Conservation (phyloP, 2,888 invertebrate species). For the Eudasyphora cyanicolor region DNA sequence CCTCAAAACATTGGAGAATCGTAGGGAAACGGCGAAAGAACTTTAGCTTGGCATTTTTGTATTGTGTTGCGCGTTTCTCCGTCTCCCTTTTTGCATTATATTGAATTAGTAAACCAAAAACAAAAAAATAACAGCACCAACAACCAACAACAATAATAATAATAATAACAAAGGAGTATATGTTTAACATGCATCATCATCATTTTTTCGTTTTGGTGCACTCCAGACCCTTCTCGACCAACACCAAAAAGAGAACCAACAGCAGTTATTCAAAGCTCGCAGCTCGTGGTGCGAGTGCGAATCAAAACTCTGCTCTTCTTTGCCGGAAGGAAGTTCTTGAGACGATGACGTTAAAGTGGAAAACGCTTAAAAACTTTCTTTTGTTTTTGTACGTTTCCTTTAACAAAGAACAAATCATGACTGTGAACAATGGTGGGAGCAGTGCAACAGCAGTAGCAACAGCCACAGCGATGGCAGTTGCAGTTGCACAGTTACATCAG, state of each 20-base stretch:
- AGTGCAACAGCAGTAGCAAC: neutral
- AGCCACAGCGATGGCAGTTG: neutral
- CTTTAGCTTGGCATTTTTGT: slow-evolving; percentile 18
- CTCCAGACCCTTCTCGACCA: neutral
- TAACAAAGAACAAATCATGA: slow-evolving; percentile 16
- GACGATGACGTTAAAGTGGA: slow-evolving; percentile 63
- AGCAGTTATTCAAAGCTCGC: slow-evolving; percentile 20
- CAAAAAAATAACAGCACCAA: neutral
- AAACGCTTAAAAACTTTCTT: slow-evolving; percentile 59
- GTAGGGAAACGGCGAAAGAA: neutral
- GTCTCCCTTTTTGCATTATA: slow-evolving; percentile 18
- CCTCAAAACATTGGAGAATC: neutral
- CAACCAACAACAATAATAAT: slow-evolving; percentile 30
- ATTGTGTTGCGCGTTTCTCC: slow-evolving; percentile 3
- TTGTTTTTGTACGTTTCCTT: slow-evolving; percentile 38
- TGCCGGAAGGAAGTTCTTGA: slow-evolving; percentile 65
- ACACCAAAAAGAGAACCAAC: slow-evolving; percentile 6
- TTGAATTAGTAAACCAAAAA: slow-evolving; percentile 34
- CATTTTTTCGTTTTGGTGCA: neutral
- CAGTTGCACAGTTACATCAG: slow-evolving; percentile 1
- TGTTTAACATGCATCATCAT: slow-evolving; percentile 56
- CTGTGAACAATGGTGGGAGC: slow-evolving; percentile 1
- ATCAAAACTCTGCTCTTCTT: slow-evolving; percentile 42
- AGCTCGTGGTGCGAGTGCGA: slow-evolving; percentile 37
- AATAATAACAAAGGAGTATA: slow-evolving; percentile 36